phyloP scores from a whole-genome alignment of 2,797 vertebrate species.

The Anomalospiza imberbis region DNA sequence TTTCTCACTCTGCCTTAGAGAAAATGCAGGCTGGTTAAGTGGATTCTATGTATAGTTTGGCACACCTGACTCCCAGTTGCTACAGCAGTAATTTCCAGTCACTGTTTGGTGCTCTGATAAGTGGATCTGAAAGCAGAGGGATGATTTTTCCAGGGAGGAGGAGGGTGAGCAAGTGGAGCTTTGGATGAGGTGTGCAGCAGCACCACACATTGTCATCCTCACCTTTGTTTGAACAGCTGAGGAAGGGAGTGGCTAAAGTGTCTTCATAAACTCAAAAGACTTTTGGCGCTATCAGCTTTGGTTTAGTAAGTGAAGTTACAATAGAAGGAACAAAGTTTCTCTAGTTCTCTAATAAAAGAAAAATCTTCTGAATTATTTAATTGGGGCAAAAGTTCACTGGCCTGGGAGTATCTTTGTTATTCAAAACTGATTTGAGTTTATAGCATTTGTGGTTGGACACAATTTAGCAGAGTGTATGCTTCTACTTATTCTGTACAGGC shows the following conservation, averaged over 20 bases:
- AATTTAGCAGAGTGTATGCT: not conserved
- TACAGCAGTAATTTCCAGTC: not conserved
- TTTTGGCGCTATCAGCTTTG: not conserved
- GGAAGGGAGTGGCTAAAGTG: not conserved
- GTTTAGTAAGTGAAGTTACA: not conserved
- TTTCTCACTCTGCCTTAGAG: not conserved
- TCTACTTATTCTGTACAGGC: not conserved
- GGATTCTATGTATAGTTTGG: not conserved
- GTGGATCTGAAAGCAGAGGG: not conserved
- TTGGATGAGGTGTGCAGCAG: rapidly evolving
- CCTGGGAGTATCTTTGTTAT: not conserved
- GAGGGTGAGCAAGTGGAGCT: not conserved
- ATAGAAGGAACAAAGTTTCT: not conserved
- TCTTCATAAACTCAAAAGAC: not conserved
- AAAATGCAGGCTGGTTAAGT: not conserved
- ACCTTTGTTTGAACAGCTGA: not conserved
- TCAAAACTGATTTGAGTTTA: not conserved
- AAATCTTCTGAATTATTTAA: not conserved
- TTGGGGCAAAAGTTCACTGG: not conserved
- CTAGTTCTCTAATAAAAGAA: not conserved
- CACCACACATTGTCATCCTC: not conserved
- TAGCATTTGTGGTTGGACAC: not conserved
- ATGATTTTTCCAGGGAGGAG: not conserved
- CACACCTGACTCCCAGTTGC: not conserved
- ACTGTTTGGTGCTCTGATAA: not conserved